These are phyloP conservation scores for Pyrochroa serraticornis DNA, from an alignment of 2,888 invertebrate genomes.

Conservation along the genomic window DNA sequence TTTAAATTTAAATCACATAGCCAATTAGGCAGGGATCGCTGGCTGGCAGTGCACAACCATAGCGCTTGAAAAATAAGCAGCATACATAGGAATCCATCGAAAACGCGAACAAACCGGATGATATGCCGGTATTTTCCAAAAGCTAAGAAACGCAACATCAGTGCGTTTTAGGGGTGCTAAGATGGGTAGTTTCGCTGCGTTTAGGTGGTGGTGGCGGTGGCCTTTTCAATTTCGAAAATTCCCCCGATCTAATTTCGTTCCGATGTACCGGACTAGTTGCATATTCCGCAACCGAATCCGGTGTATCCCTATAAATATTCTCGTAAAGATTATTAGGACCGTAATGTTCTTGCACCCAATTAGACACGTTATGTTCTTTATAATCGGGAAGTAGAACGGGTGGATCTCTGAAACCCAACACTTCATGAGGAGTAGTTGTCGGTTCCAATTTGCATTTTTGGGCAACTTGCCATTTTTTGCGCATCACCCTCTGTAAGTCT, in stretches of 20 bases:
- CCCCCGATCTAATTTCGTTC: constrained; percentile 22
- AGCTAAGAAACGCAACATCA: constrained; percentile 47
- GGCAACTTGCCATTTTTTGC: constrained; percentile 92
- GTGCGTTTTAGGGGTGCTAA: constrained; percentile 59
- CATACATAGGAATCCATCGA: constrained; percentile 11
- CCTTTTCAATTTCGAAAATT: constrained; percentile 60
- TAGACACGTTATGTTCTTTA: constrained; percentile 84
- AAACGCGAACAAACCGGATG: constrained; percentile 1
- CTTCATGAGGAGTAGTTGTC: constrained; percentile 89
- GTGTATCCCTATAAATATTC: constrained; percentile 67
- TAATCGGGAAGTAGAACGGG: constrained; percentile 73
- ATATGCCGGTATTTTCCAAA: constrained; percentile 21
- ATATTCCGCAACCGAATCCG: constrained; percentile 59
- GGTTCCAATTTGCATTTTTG: constrained; percentile 89
- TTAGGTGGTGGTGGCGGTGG: constrained; percentile 92
- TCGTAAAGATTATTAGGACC: constrained; percentile 78
- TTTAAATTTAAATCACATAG: constrained; percentile 48
- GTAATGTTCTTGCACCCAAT: constrained; percentile 90
- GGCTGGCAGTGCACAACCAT: constrained; percentile 21
- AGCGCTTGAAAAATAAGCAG: constrained; percentile 33
- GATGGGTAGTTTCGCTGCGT: constrained; percentile 85
- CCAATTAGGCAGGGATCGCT: constrained; percentile 30
- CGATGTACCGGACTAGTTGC: constrained; percentile 55
- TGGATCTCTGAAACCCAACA: constrained; percentile 86
- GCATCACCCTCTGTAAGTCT: constrained; percentile 89